Conservation (phyloP, 2,113 vertebrate species). For the Carettochelys insculpta region DNA sequence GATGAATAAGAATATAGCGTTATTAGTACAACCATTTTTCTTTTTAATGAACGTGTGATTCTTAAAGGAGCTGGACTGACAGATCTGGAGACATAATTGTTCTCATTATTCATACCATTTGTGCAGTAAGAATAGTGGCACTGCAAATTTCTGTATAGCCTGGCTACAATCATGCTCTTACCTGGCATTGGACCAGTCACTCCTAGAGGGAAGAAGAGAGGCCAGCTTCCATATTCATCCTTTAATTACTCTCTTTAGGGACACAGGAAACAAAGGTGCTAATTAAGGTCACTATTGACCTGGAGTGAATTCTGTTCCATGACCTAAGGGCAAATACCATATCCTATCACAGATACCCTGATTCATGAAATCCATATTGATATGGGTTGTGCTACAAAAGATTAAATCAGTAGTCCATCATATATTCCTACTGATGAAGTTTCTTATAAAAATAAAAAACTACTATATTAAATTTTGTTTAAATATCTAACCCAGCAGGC, state of each 20-base stretch:
- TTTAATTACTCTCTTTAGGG: not conserved
- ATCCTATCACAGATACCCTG: rapidly evolving
- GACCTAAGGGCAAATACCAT: not conserved
- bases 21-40: not conserved
- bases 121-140: rapidly evolving
- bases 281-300: not conserved
- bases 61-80: not conserved
- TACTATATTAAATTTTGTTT: not conserved
- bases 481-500: not conserved
- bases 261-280: not conserved
- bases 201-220: not conserved
- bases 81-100: not conserved
- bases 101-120: not conserved
- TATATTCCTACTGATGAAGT: not conserved
- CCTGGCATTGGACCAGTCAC: not conserved
- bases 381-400: not conserved
- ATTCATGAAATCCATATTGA: not conserved
- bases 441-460: not conserved
- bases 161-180: not conserved
- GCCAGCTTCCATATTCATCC: not conserved
- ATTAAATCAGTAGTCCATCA: not conserved
- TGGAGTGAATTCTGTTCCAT: not conserved
- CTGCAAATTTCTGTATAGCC: rapidly evolving
- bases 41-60: not conserved
- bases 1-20: not conserved